phyloP scores from a whole-genome alignment of 1,140 invertebrate species.

The Drosophila orosa region DNA sequence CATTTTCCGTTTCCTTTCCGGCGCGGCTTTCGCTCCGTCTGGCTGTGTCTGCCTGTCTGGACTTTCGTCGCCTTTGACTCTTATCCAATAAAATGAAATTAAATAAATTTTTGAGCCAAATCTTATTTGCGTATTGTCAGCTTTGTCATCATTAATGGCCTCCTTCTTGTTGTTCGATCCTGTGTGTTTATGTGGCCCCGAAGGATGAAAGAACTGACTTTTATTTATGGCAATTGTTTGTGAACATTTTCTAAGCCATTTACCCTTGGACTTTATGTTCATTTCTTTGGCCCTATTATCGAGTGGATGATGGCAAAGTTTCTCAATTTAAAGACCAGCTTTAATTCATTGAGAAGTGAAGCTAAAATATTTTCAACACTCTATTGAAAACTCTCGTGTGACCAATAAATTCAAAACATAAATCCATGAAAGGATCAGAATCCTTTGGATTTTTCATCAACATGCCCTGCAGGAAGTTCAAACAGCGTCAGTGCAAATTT shows the following conservation, averaged over 20 bases:
- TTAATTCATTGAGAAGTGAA: slow-evolving; percentile 1
- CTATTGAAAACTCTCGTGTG: neutral
- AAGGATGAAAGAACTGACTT: slow-evolving; percentile 23
- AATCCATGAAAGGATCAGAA: neutral
- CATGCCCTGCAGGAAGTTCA: neutral
- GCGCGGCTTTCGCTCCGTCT: slow-evolving; percentile 15
- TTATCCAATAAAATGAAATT: slow-evolving; percentile 76
- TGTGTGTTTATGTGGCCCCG: slow-evolving; percentile 55
- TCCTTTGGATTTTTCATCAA: slow-evolving; percentile 3
- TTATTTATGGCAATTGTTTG: slow-evolving; percentile 78
- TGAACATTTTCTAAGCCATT: slow-evolving; percentile 80
- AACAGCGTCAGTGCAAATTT: slow-evolving; percentile 1
- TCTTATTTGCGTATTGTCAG: slow-evolving; percentile 80
- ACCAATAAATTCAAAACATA: neutral
- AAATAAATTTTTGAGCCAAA: slow-evolving; percentile 81
- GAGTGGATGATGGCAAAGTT: slow-evolving; percentile 58
- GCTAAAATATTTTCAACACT: neutral
- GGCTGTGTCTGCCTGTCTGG: slow-evolving; percentile 52
- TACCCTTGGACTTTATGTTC: slow-evolving; percentile 72
- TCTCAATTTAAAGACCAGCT: neutral
- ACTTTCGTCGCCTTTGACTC: slow-evolving; percentile 65
- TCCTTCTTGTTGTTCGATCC: slow-evolving; percentile 46
- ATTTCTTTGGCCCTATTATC: slow-evolving; percentile 41
- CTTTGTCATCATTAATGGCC: slow-evolving; percentile 51
- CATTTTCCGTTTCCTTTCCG: slow-evolving; percentile 38